Evolutionary conservation across 2,113 vertebrate genomes (phyloP).

Genomic region (Atrichornis clamosus): DNA sequence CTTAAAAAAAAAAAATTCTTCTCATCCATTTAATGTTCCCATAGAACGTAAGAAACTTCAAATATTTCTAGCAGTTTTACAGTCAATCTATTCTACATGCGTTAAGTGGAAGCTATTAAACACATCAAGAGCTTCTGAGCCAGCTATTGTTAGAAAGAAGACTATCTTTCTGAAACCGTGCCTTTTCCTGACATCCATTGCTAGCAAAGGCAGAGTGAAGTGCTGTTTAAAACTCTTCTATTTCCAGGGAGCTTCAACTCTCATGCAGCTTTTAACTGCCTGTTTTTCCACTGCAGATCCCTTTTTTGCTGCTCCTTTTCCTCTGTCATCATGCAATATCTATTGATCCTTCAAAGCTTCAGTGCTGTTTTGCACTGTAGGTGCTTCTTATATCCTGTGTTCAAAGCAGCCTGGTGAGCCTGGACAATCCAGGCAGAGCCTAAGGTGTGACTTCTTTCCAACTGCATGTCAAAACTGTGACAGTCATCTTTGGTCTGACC

Average conservation of each 20-base stretch:
- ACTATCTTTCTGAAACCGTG: conserved; percentile 18
- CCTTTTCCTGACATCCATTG: conserved; percentile 21
- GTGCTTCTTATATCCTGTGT: neutral
- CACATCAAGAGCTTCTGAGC: conserved; percentile 28
- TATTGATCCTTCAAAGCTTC: neutral
- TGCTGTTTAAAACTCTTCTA: conserved; percentile 31
- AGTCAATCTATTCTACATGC: conserved; percentile 13
- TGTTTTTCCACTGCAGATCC: neutral
- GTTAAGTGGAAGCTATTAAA: conserved; percentile 49
- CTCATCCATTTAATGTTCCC: neutral
- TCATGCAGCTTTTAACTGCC: neutral
- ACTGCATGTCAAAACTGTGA: neutral
- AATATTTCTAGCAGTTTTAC: conserved; percentile 5
- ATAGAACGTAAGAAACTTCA: neutral
- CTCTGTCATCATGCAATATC: neutral
- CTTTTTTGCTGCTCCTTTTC: conserved; percentile 10
- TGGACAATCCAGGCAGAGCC: neutral
- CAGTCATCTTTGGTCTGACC: neutral
- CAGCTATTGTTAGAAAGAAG: conserved; percentile 25
- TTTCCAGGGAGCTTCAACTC: neutral
- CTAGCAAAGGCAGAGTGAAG: conserved; percentile 18
- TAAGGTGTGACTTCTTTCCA: neutral
- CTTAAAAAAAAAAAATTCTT: accelerated
- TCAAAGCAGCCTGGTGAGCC: neutral
- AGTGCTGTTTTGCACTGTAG: neutral